A percentile compares a stretch with the other conserved stretches of the same genome.
These are phyloP conservation scores for Adrianichthys oophorus DNA, from an alignment of 2,797 vertebrate species.

Conservation along the genomic window DNA sequence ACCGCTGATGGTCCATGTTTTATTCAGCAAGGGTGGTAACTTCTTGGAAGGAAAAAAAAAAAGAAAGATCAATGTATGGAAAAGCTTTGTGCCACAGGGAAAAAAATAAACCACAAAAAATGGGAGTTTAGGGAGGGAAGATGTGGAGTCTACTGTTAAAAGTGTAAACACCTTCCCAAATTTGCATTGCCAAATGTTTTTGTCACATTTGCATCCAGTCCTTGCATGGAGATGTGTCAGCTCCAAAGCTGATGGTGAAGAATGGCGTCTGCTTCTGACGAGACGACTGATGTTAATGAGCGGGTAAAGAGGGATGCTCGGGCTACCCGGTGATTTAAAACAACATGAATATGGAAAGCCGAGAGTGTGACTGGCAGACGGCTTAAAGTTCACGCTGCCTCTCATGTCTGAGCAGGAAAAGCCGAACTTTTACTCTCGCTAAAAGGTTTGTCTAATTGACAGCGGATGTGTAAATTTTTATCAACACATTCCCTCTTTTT, in stretches of 20 bases:
- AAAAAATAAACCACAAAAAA: conserved; percentile 29
- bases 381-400: conserved; percentile 35
- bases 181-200: conserved; percentile 55
- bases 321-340: conserved; percentile 61
- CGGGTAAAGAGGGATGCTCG: conserved; percentile 42
- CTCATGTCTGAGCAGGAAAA: conserved; percentile 4
- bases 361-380: conserved; percentile 43
- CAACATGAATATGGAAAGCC: conserved; percentile 49
- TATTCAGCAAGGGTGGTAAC: conserved; percentile 55
- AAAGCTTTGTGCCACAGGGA: conserved; percentile 43
- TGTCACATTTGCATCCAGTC: conserved; percentile 39
- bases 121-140: conserved; percentile 22
- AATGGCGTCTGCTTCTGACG: conserved; percentile 58
- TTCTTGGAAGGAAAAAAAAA: conserved; percentile 15
- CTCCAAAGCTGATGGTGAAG: conserved; percentile 57
- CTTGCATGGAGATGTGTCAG: conserved; percentile 52
- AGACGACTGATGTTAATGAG: conserved; percentile 67
- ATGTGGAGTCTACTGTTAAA: conserved; percentile 14
- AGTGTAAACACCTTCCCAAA: conserved; percentile 41
- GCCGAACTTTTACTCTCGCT: conserved; percentile 40
- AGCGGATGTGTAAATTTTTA: conserved; percentile 52
- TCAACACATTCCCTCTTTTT: conserved; percentile 46
- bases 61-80: conserved; percentile 55
- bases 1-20: conserved; percentile 49
- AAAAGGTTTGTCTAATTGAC: conserved; percentile 63